Evolutionary conservation across 2,888 invertebrate species (phyloP).

Genomic region (Ecliptopera silaceata): DNA sequence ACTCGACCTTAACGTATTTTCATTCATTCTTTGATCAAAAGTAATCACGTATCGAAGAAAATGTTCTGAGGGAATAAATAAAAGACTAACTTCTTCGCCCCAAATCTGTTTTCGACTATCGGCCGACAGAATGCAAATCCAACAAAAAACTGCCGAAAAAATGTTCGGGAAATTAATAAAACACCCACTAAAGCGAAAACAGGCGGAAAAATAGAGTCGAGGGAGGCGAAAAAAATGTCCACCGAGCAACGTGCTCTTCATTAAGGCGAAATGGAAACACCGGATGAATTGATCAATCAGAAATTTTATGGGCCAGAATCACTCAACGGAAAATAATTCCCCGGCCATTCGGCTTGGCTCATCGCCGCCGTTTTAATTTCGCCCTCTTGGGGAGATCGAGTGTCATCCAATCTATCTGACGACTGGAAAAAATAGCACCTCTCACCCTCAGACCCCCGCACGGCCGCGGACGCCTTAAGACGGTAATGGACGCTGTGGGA

Average conservation of each 20-base stretch:
- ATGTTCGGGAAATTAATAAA: slow-evolving; percentile 73
- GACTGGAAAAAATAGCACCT: slow-evolving; percentile 66
- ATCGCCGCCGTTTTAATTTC: slow-evolving; percentile 81
- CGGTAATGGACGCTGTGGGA: slow-evolving; percentile 69
- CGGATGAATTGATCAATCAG: slow-evolving; percentile 83
- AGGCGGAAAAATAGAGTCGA: slow-evolving; percentile 75
- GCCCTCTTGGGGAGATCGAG: slow-evolving; percentile 81
- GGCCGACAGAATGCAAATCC: slow-evolving; percentile 50
- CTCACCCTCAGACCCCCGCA: slow-evolving; percentile 44
- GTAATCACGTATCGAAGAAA: neutral
- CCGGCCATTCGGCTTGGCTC: slow-evolving; percentile 76
- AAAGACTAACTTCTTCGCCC: slow-evolving; percentile 33
- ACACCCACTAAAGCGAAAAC: slow-evolving; percentile 78
- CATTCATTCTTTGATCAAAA: no score
- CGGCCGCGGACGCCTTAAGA: slow-evolving; percentile 51
- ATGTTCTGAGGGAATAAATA: slow-evolving; percentile 20
- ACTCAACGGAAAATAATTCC: slow-evolving; percentile 82
- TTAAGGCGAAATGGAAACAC: slow-evolving; percentile 75
- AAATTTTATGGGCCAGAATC: slow-evolving; percentile 81
- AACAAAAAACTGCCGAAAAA: slow-evolving; percentile 41
- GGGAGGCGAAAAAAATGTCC: slow-evolving; percentile 65
- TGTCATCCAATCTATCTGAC: slow-evolving; percentile 82
- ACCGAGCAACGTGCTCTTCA: slow-evolving; percentile 75
- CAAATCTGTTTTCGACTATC: slow-evolving; percentile 66
- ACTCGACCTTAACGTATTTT: no score